A percentile compares a stretch with the other conserved stretches of the same genome.
Evolutionary conservation across 92 coral and sea anemone genomes (phyloP).

Genomic region (Phymanthus crucifer): DNA sequence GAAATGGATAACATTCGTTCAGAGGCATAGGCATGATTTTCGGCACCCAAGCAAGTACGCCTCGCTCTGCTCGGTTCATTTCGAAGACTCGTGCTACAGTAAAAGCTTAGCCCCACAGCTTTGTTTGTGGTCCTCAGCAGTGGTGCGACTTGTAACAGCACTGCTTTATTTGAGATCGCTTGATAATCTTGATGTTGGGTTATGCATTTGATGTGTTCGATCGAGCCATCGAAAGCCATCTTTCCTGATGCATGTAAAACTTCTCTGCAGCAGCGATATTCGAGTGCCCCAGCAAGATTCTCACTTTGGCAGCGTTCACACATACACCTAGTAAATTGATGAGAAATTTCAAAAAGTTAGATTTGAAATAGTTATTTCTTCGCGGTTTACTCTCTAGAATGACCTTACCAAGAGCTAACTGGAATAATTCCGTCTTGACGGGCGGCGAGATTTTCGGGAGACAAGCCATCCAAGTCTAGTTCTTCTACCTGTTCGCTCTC

Average conservation of each 20-base stretch:
- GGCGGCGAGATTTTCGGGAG: background rate
- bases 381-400: too few species aligned
- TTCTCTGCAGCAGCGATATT: slow-evolving; percentile 60
- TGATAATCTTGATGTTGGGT: slow-evolving; percentile 58
- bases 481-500: background rate
- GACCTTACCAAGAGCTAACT: too few species aligned
- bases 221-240: slow-evolving; percentile 60
- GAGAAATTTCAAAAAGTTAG: too few species aligned
- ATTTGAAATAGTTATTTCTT: too few species aligned
- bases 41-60: too few species aligned
- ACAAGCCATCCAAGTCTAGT: background rate
- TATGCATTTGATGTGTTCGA: slow-evolving; percentile 58
- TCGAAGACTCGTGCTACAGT: too few species aligned
- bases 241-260: slow-evolving; percentile 42
- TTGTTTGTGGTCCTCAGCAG: too few species aligned
- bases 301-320: slow-evolving; percentile 43
- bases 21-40: too few species aligned
- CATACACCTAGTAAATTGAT: slow-evolving; percentile 40
- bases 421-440: background rate
- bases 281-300: slow-evolving; percentile 43
- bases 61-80: too few species aligned
- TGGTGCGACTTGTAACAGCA: too few species aligned
- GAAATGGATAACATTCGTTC: too few species aligned
- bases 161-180: slow-evolving; percentile 44
- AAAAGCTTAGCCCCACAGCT: too few species aligned